Base-by-base conservation (phyloP, 2,797 vertebrate genomes). In the Anas capensis region DNA sequence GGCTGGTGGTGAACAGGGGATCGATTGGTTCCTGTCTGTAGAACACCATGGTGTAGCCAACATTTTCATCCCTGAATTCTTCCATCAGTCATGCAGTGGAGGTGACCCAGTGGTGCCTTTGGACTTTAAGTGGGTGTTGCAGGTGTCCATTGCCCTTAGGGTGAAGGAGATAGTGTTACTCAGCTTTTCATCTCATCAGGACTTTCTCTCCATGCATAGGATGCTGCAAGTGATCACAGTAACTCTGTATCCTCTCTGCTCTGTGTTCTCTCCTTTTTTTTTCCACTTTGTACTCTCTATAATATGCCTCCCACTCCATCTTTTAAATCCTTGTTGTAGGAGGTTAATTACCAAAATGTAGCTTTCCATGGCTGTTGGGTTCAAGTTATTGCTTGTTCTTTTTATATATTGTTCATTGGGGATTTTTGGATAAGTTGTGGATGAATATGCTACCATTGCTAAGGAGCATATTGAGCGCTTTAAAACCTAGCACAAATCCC, bases 331-430 rank as follows among this genome's bases (percentile, higher is more conserved):
- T 58, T 92, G 75, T 91, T 72, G 19, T 85, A n/a, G 87, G 92
- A 96, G 93, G 95, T 69, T 95, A 97, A 97, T 96, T 94, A 93
- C 76, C 58, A 82, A 93, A 94, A 69, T 80, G 82, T 83, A 85
- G 69, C 88, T 96, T 96, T 93, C 78, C 58, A 77, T 75, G 83
- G 71, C 81, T 76, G 61, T 26, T 90, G 86, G 58, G 58, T 92
- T 94, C 88, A 71, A 85, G 82, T 78, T 77, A 54, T 73, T 19
- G 0, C 48, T 82, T 88, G 65, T 85, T 90, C 88, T 88, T 90
- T 88, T 90, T 90, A 64, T 82, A 68, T 33, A 33, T 76, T 69
- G 60, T 82, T 94, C 72, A 57, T 46, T 86, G 49, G 91, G 83
- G 83, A 75, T 69, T 87, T 81, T 73, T 57, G 48, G 84, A 27